Evolutionary conservation across 2,113 vertebrate genomes (phyloP), one percentile per base, ranked within the genome.

Genomic region (Taurulus bubalis): DNA sequence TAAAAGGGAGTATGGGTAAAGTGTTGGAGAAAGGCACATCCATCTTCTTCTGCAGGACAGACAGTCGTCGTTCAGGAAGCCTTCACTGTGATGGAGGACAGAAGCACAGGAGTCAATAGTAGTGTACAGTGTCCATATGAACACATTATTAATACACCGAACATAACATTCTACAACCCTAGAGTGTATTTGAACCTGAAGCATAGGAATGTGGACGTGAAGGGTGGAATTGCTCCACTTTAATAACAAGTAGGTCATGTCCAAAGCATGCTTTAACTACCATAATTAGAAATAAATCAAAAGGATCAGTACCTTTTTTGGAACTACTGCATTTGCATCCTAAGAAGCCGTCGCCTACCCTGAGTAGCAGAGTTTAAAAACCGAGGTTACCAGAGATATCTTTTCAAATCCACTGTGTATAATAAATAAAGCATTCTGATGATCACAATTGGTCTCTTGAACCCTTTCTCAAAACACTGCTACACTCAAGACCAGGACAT

Each of bases 271-370:
- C 14, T 66, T 14, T 28, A 22, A 58, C 24, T 32, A 49, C 20
- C 30, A 64, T 47, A 15, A 38, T n/a, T n/a, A 59, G 6, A 78
- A 82, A 69, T 26, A 47, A 26, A 79, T 38, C 12, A 71, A 76
- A 76, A 65, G 42, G 26, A 60, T 67, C 63, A 79, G 76, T 94
- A 94, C 91, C 94, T 92, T 84, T 15, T 42, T 53, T 92, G 84
- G 63, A 85, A 71, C 69, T 91, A 93, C 82, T 91, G 86, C 92
- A 94, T 94, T 88, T 94, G 90, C 75, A 94, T 87, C 89, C 90
- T 94, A 90, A 92, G 90, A 68, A 91, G 88, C 63, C 65, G 87
- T 9, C 85, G 83, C 62, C 69, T 90, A 81, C 59, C 91, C 94
- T 94, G 89, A 87, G 65, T 38, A 81, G 63, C 68, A 87, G 8